Conservation (phyloP, 2,888 invertebrate genomes). For the Holacanthella duospinosa region DNA sequence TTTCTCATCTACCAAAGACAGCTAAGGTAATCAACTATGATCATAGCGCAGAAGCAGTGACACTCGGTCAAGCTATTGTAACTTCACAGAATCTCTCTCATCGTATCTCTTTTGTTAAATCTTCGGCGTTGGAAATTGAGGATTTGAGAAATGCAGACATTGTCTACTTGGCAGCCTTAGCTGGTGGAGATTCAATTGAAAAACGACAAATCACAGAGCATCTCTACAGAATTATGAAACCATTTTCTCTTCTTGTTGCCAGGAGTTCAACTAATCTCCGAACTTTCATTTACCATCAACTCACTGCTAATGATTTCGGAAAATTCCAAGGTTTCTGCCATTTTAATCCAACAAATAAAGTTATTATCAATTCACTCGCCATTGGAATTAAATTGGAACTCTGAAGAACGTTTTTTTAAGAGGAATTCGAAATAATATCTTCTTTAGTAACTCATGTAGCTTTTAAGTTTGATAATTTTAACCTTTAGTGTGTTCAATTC, state of each 20-base stretch:
- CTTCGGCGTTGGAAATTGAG: not conserved
- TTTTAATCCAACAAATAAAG: not conserved
- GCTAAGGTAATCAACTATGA: not conserved
- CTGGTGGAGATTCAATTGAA: not conserved
- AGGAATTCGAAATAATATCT: too few relatives aligned
- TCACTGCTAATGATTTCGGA: not conserved
- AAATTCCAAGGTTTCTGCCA: not conserved
- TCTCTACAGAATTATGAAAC: constrained; percentile 2
- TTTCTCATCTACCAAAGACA: not conserved
- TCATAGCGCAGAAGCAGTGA: not conserved
- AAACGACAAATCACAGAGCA: not conserved
- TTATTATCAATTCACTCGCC: not conserved
- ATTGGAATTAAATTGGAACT: not conserved
- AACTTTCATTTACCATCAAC: not conserved
- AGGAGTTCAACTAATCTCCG: not conserved
- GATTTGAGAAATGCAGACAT: not conserved
- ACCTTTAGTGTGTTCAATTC: not conserved
- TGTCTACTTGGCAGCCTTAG: not conserved
- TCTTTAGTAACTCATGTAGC: too few relatives aligned
- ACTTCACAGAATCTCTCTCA: not conserved
- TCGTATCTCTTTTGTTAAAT: not conserved
- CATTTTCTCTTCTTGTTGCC: not conserved
- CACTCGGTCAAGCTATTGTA: not conserved
- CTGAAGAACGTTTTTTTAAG: not conserved
- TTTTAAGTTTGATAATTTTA: not conserved